phyloP scores from a whole-genome alignment of 2,113 vertebrate species.

The Aix galericulata region DNA sequence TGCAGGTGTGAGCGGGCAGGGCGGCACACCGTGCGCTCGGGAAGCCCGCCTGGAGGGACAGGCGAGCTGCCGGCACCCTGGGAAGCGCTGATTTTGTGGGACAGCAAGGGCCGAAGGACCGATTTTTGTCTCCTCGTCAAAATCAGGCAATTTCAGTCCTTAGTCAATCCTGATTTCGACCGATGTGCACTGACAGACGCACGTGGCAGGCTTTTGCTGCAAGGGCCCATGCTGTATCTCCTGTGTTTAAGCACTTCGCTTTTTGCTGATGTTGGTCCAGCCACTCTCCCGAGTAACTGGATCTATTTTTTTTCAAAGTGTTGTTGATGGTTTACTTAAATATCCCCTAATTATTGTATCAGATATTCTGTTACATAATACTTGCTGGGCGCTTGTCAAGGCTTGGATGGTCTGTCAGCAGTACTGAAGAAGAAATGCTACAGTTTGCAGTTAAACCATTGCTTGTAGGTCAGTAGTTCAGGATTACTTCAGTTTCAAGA shows the following conservation, averaged over 20 bases:
- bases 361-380: not conserved
- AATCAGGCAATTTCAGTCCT: not conserved
- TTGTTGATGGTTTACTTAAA: not conserved
- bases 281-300: accelerated
- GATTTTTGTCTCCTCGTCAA: not conserved
- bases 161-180: accelerated
- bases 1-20: not conserved
- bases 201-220: not conserved
- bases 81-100: not conserved
- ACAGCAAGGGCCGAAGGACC: not conserved
- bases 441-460: not conserved
- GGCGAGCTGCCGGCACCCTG: not conserved
- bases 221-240: not conserved
- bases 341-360: not conserved
- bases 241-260: not conserved
- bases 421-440: not conserved
- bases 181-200: not conserved
- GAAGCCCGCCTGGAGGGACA: not conserved
- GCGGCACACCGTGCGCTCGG: not conserved
- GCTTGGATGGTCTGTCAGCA: not conserved
- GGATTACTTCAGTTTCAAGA: not conserved
- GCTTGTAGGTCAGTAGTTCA: not conserved
- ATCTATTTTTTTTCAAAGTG: not conserved
- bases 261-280: not conserved
- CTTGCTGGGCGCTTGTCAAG: not conserved